Evolutionary conservation across 1,140 invertebrate genomes (phyloP).

Genomic region (Cotesia vestalis): DNA sequence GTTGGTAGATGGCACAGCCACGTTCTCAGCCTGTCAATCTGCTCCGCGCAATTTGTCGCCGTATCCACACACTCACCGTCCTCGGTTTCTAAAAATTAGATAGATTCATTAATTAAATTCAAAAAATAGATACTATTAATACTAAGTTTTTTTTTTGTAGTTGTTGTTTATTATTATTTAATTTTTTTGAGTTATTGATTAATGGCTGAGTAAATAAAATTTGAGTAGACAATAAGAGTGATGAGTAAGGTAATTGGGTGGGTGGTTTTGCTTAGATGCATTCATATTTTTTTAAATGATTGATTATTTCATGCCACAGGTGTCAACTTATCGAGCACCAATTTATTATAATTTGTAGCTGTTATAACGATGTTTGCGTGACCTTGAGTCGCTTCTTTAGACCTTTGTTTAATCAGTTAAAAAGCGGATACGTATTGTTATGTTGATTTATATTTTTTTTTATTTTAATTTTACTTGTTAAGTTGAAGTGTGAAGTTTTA

Average conservation of each 20-base stretch:
- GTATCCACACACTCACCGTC: conserved; percentile 62
- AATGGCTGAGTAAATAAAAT: background rate
- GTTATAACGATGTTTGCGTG: conserved; percentile 12
- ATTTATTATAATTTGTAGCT: conserved; percentile 23
- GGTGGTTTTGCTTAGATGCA: background rate
- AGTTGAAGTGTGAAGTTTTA: too few species aligned
- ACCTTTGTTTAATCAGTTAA: conserved; percentile 28
- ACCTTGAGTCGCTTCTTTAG: conserved; percentile 31
- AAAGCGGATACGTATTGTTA: conserved; percentile 13
- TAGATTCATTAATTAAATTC: too few species aligned
- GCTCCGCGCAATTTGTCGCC: conserved; percentile 63
- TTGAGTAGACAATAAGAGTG: background rate
- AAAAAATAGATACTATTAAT: too few species aligned
- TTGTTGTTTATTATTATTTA: background rate
- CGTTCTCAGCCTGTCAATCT: conserved; percentile 65
- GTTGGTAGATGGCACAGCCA: conserved; percentile 67
- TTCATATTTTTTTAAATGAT: background rate
- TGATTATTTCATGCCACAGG: conserved; percentile 22
- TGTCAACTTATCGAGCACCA: conserved; percentile 24
- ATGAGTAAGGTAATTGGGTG: background rate
- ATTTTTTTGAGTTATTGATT: background rate
- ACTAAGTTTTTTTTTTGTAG: too few species aligned
- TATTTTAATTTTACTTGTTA: too few species aligned
- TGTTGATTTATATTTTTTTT: background rate
- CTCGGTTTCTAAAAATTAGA: conserved; percentile 52